Percentiles rank a stretch among this genome's conserved stretches.
These are phyloP conservation scores for Zophobas atratus DNA, from an alignment of 1,140 invertebrate species.

Conservation along the genomic window DNA sequence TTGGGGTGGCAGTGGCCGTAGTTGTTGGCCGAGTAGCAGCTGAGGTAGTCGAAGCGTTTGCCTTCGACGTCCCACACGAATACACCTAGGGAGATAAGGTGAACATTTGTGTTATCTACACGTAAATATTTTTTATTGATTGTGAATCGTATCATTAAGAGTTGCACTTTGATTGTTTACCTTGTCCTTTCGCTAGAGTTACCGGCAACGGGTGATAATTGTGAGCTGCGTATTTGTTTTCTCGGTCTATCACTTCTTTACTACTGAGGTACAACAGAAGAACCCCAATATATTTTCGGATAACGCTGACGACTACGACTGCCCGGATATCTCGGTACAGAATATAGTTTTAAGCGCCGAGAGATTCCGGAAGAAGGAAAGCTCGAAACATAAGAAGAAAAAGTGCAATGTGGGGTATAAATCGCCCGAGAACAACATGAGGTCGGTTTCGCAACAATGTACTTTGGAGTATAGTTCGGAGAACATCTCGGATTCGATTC, in stretches of 20 bases:
- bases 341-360: constrained; percentile 66
- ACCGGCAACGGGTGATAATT: constrained; percentile 98
- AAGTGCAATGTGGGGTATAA: constrained; percentile 68
- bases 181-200: constrained; percentile 87
- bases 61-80: constrained; percentile 98
- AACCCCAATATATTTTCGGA: constrained; percentile 78
- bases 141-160: neutral
- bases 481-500: constrained; percentile 79
- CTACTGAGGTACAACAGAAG: constrained; percentile 58
- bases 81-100: constrained; percentile 75
- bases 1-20: constrained; percentile 99
- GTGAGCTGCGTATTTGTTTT: constrained; percentile 93
- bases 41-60: constrained; percentile 94
- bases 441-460: constrained; percentile 73
- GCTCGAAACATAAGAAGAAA: constrained; percentile 66
- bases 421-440: constrained; percentile 68
- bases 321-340: constrained; percentile 62
- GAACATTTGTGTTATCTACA: too few relatives aligned
- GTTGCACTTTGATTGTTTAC: constrained; percentile 68
- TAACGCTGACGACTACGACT: constrained; percentile 69
- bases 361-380: constrained; percentile 60
- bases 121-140: too few relatives aligned
- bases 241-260: constrained; percentile 80
- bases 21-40: constrained; percentile 98
- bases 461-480: constrained; percentile 82